Conservation (phyloP, 1,140 invertebrate genomes). For the Drosophila saltans region DNA sequence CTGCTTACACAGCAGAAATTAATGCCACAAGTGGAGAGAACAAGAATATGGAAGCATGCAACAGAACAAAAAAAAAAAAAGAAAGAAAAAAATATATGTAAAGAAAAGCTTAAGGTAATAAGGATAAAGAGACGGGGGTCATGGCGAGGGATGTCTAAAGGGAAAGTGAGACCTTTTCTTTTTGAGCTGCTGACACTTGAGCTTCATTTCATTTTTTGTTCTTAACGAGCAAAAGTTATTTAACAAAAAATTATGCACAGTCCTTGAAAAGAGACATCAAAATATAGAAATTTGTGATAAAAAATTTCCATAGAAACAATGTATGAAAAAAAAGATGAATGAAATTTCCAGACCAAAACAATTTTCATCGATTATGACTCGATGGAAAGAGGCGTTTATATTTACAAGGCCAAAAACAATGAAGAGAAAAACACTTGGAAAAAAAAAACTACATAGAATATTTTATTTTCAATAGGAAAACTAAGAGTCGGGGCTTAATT, state of each 20-base stretch:
- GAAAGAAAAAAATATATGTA: neutral
- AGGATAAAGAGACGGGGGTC: neutral
- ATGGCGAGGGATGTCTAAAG: neutral
- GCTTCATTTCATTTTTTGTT: slow-evolving; percentile 20
- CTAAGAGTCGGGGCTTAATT: slow-evolving; percentile 47
- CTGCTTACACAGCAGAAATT: slow-evolving; percentile 78
- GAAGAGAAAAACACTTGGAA: neutral
- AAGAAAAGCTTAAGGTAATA: slow-evolving; percentile 8
- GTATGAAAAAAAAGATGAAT: neutral
- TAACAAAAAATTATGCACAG: slow-evolving; percentile 47
- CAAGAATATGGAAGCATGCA: slow-evolving; percentile 44
- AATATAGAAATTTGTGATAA: slow-evolving; percentile 7
- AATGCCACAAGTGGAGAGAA: slow-evolving; percentile 70
- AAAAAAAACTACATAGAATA: neutral
- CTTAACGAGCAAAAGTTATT: slow-evolving; percentile 42
- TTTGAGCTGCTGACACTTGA: slow-evolving; percentile 38
- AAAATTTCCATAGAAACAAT: neutral
- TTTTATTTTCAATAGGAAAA: neutral
- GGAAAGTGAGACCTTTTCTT: slow-evolving; percentile 22
- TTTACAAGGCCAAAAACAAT: neutral
- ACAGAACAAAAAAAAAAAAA: slow-evolving; percentile 33
- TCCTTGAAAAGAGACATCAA: slow-evolving; percentile 15
- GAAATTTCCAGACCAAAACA: neutral
- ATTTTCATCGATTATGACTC: neutral
- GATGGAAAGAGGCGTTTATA: neutral